Evolutionary conservation across 1,140 invertebrate genomes (phyloP).

Genomic region (Hycleus cichorii): DNA sequence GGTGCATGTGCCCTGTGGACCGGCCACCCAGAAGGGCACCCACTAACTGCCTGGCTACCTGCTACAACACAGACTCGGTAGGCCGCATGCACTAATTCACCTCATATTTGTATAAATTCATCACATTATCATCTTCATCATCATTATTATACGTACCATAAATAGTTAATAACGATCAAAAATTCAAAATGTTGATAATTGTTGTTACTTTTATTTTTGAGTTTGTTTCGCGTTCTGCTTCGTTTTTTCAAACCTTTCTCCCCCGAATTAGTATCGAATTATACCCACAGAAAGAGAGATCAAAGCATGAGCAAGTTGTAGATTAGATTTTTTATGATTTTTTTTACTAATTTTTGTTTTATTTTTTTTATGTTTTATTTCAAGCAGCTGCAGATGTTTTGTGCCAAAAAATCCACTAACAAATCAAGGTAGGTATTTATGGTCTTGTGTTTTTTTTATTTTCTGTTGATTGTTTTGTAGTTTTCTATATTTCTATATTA

Average conservation of each 20-base stretch:
- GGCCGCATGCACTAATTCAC: conserved; percentile 36
- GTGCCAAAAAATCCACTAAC: conserved; percentile 38
- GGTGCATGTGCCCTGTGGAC: conserved; percentile 45
- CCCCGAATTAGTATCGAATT: background rate
- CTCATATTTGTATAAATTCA: background rate
- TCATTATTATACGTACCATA: too few relatives aligned
- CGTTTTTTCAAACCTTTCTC: background rate
- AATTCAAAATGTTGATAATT: background rate
- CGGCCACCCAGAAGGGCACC: conserved; percentile 37
- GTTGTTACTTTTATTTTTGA: conserved; percentile 1
- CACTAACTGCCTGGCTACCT: conserved; percentile 40
- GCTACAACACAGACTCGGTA: conserved; percentile 39
- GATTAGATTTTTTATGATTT: conserved; percentile 25
- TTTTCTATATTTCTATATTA: background rate
- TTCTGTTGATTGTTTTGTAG: conserved; percentile 17
- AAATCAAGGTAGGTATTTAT: conserved; percentile 29
- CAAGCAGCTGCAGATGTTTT: conserved; percentile 38
- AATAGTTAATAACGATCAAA: too few relatives aligned
- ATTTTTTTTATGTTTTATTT: conserved; percentile 32
- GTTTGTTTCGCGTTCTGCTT: background rate
- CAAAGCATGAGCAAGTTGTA: conserved; percentile 1
- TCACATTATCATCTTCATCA: background rate
- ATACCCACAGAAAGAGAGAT: background rate
- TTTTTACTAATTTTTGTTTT: conserved; percentile 33
- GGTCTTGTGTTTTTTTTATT: conserved; percentile 7